Conservation (phyloP, 2,888 invertebrate species). For the Ferrisia virgata region DNA sequence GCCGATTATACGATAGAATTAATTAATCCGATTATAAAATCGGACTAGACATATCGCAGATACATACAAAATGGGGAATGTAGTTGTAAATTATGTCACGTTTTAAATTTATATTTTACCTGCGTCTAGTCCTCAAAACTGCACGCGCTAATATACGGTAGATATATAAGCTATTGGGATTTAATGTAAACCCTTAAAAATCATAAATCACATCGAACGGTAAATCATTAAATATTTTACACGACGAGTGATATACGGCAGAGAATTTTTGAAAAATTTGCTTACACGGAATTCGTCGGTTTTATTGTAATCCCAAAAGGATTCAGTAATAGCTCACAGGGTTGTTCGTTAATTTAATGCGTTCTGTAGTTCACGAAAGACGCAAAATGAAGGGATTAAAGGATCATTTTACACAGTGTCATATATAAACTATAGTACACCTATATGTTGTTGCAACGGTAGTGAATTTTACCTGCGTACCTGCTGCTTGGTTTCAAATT, state of each 20-base stretch:
- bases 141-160: not conserved
- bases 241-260: not conserved
- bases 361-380: conserved; percentile 1
- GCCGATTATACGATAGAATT: not conserved
- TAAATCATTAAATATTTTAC: conserved; percentile 25
- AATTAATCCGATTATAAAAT: not conserved
- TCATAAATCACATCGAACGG: conserved; percentile 3
- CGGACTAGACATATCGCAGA: not conserved
- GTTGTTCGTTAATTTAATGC: conserved; percentile 3
- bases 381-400: conserved; percentile 6
- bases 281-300: not conserved
- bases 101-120: conserved; percentile 15
- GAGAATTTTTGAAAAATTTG: conserved; percentile 24
- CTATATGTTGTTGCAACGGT: not conserved
- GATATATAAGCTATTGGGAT: conserved; percentile 13
- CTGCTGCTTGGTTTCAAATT: not conserved
- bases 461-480: not conserved
- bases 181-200: not conserved
- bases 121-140: not conserved
- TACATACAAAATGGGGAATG: too few relatives aligned
- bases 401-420: conserved; percentile 16
- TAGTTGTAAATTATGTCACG: conserved; percentile 22
- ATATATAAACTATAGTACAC: not conserved
- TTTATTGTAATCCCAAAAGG: conserved; percentile 9
- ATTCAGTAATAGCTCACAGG: conserved; percentile 10